Evolutionary conservation across 2,797 vertebrate genomes (phyloP).

Genomic region (Mormyrops boulengeri): DNA sequence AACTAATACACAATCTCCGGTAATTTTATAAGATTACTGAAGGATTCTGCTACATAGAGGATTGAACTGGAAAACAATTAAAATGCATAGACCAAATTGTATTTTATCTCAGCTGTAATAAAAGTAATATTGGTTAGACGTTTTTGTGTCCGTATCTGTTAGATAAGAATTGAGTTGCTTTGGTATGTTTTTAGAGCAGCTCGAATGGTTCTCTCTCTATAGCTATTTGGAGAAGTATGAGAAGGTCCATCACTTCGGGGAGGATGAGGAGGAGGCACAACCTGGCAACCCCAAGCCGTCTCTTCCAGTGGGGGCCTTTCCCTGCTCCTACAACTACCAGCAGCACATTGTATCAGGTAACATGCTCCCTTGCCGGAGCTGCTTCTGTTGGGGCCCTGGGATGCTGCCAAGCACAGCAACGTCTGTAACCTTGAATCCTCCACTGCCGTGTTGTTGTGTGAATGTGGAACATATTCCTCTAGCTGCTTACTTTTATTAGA

Average conservation of each 20-base stretch:
- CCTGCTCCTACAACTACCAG: constrained; percentile 98
- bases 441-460: constrained; percentile 36
- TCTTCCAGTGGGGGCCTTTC: constrained; percentile 98
- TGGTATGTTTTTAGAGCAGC: background rate
- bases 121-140: background rate
- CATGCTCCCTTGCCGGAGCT: background rate
- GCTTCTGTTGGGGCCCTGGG: background rate
- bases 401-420: background rate
- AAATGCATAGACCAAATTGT: background rate
- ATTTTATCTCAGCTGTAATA: background rate
- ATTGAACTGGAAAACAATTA: background rate
- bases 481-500: constrained; percentile 30
- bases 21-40: background rate
- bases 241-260: constrained; percentile 99
- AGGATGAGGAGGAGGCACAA: constrained; percentile 95
- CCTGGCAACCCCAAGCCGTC: constrained; percentile 92
- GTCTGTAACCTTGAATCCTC: constrained; percentile 36
- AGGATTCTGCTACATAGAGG: background rate
- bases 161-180: background rate
- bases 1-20: background rate
- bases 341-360: constrained; percentile 93
- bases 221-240: constrained; percentile 99
- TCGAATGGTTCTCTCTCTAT: constrained; percentile 33
- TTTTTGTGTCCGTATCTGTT: background rate
- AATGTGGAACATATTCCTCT: constrained; percentile 37